Base-by-base conservation (phyloP, 1,140 invertebrate genomes). In the Magallana gigas region DNA sequence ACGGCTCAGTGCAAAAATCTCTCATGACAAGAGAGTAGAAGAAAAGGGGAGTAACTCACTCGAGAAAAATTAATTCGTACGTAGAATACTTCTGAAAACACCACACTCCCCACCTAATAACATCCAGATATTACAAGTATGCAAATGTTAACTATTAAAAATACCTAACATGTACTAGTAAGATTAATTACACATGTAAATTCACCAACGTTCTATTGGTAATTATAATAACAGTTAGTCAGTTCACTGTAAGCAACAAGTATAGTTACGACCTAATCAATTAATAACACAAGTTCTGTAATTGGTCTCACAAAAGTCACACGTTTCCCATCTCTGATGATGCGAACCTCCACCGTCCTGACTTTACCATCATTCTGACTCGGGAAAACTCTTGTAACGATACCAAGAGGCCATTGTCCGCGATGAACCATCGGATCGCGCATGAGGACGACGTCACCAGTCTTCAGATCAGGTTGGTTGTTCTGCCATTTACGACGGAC, bases 381-480 rank as follows among this genome's bases (percentile, higher is more conserved):
- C 4, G 57, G 57, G 16, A 84, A 23, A 16, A n/a, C 60, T 11
- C 60, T 57, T 7, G 23, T 18, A 12, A 84, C 57, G 8, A 60
- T 60, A 58, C 57, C 83, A n/a, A 84, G 57, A 14, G 83, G 57
- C 83, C 83, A 84, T 2, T 84, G 23, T 5, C 29, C 18, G 7
- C 83, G 29, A 16, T 58, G 9, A 9, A 84, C 57, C n/a, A 1
- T 16, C 60, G 29, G 56, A 60, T 84, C 81, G n/a, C n/a, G 83
- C 12, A 84, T 23, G 7, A 85, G 68, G 9, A 88, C 87, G 36
- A 88, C 57, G 57, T 88, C 83, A 6, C 84, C 88, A 8, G 23
- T 18, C 58, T 88, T 88, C 4, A 89, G 7, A 57, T 84, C 80
- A 6, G 16, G 29, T 2, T 64, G 76, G 12, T 11, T n/a, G 9